Percentiles rank a stretch among this genome's conserved stretches.
Conservation (phyloP, 2,888 invertebrate genomes). For the Catocala nupta region DNA sequence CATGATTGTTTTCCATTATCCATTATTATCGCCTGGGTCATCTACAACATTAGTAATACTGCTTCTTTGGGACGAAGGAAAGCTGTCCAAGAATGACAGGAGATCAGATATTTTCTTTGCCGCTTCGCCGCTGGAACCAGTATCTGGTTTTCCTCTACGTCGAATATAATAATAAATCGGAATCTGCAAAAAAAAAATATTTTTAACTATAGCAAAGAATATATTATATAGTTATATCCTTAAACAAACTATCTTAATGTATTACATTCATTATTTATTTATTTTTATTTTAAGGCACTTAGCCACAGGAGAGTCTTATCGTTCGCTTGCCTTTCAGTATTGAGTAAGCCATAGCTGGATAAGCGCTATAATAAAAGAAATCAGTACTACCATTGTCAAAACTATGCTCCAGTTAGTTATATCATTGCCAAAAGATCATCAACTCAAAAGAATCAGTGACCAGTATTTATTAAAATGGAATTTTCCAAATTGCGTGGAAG, state of each 20-base stretch:
- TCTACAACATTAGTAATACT: conserved; percentile 35
- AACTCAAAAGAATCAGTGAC: conserved; percentile 7
- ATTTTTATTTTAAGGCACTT: conserved; percentile 22
- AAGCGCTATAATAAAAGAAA: conserved; percentile 33
- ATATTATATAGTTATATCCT: conserved; percentile 5
- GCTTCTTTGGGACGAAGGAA: conserved; percentile 35
- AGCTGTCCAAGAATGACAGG: conserved; percentile 45
- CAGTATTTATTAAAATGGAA: conserved; percentile 20
- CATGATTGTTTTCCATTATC: background rate
- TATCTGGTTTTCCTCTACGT: conserved; percentile 54
- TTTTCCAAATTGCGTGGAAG: conserved; percentile 18
- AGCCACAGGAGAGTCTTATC: conserved; percentile 31
- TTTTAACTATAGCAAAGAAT: conserved; percentile 1
- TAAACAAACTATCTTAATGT: background rate
- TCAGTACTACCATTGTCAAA: conserved; percentile 29
- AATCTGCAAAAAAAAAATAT: conserved; percentile 29
- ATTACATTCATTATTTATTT: conserved; percentile 3
- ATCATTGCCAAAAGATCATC: conserved; percentile 15
- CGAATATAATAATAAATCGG: conserved; percentile 54
- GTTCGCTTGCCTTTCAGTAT: conserved; percentile 47
- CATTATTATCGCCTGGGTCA: conserved; percentile 23
- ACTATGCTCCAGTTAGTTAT: conserved; percentile 20
- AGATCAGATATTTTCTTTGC: conserved; percentile 51
- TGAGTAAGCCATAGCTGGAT: conserved; percentile 43
- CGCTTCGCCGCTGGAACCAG: conserved; percentile 53